Evolutionary conservation across 2,113 vertebrate species (phyloP).

Genomic region (Dascyllus trimaculatus): DNA sequence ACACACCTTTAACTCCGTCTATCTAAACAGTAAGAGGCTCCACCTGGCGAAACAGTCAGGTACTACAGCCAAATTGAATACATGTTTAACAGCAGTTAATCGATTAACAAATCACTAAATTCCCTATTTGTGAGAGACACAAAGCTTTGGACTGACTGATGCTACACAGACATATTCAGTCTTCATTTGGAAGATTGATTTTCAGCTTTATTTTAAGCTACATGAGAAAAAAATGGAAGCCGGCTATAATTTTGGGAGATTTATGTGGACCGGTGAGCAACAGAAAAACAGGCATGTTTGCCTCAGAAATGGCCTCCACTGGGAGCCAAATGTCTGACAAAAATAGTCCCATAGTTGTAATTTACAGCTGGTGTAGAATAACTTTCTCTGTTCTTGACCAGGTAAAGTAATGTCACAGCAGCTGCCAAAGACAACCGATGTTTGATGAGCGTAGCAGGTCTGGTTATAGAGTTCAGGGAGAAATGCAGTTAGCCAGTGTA

Average conservation of each 20-base stretch:
- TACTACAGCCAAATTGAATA: no score
- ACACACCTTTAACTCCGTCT: no score
- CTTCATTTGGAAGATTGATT: constrained; percentile 71
- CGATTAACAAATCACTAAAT: no score
- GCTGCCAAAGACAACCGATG: constrained; percentile 81
- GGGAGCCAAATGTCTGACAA: constrained; percentile 64
- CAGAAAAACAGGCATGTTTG: constrained; percentile 60
- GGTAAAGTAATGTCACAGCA: constrained; percentile 73
- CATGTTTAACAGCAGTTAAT: no score
- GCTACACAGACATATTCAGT: constrained; percentile 46
- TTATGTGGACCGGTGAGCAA: constrained; percentile 67
- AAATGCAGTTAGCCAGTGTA: constrained; percentile 41
- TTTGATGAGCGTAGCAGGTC: constrained; percentile 83
- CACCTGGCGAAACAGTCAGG: no score
- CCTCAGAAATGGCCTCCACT: constrained; percentile 65
- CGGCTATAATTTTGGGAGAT: constrained; percentile 73
- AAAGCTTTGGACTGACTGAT: constrained; percentile 33
- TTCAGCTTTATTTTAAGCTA: constrained; percentile 69
- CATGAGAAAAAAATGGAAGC: constrained; percentile 54
- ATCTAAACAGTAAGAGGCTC: no score
- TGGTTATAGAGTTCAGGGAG: constrained; percentile 49
- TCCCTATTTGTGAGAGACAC: constrained; percentile 15
- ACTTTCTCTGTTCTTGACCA: constrained; percentile 78
- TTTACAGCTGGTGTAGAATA: constrained; percentile 85
- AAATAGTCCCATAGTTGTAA: constrained; percentile 80